Evolutionary conservation across 1,140 invertebrate genomes (phyloP).

Genomic region (Diplogasteroides magnus): DNA sequence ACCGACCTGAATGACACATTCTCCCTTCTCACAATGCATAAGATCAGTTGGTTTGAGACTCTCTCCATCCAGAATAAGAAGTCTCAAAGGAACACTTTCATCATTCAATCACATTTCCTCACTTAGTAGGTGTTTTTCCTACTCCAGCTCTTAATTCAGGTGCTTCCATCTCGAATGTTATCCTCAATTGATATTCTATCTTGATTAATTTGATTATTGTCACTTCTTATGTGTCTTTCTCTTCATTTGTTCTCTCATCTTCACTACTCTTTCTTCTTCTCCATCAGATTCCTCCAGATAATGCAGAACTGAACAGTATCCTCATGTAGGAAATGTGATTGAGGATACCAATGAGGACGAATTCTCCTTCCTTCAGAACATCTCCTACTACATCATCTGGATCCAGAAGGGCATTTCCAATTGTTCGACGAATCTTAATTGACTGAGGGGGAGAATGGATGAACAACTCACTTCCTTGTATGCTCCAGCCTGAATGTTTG

Average conservation of each 20-base stretch:
- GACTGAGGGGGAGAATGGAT: not conserved
- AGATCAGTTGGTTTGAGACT: conserved; percentile 39
- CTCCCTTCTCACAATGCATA: conserved; percentile 44
- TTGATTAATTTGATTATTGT: too few species aligned
- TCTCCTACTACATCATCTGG: conserved; percentile 17
- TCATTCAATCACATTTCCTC: too few species aligned
- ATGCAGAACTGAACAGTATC: not conserved
- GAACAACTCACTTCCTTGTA: conserved; percentile 10
- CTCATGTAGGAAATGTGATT: not conserved
- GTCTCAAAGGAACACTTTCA: too few species aligned
- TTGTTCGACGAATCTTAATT: conserved; percentile 17
- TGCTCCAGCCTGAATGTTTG: conserved; percentile 1
- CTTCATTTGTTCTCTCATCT: not conserved
- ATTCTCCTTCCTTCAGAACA: conserved; percentile 26
- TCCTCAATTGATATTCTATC: not conserved
- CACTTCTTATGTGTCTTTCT: not conserved
- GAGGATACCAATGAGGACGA: conserved; percentile 17
- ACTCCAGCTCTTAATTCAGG: not conserved
- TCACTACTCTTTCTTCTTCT: not conserved
- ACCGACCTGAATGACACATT: conserved; percentile 33
- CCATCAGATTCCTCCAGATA: not conserved
- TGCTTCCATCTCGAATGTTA: not conserved
- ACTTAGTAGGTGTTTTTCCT: conserved; percentile 15
- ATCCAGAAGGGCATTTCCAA: conserved; percentile 27
- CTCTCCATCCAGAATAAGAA: conserved; percentile 44